phyloP scores from a whole-genome alignment of 2,797 vertebrate genomes.

The Malurus splendens region DNA sequence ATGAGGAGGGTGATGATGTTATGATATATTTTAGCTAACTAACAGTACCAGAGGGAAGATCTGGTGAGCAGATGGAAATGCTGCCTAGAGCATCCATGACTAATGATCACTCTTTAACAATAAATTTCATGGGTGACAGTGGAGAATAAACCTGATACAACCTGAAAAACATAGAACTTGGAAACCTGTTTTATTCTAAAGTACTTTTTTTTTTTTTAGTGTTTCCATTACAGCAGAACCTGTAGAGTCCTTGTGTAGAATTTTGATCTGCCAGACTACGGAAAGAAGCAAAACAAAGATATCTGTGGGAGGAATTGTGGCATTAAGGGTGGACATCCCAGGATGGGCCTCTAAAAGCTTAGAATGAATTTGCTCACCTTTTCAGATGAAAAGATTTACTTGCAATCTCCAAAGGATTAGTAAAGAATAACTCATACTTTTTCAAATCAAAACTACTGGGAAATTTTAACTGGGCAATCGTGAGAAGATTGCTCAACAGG shows the following conservation, averaged over 20 bases:
- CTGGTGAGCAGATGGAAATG: not conserved
- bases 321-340: not conserved
- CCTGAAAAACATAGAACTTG: not conserved
- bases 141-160: not conserved
- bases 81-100: not conserved
- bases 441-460: not conserved
- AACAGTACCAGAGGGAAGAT: not conserved
- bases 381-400: not conserved
- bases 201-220: not conserved
- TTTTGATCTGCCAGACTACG: not conserved
- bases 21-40: not conserved
- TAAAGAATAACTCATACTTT: not conserved
- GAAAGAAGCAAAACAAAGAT: not conserved
- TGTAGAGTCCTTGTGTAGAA: not conserved
- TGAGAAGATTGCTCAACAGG: not conserved
- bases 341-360: not conserved
- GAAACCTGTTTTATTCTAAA: not conserved
- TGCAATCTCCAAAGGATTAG: not conserved
- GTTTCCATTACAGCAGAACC: not conserved
- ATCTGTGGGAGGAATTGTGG: not conserved
- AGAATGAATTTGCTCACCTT: not conserved
- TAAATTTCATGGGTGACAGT: not conserved
- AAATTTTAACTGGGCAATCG: not conserved
- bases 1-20: not conserved
- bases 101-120: not conserved